Evolutionary conservation across 2,888 invertebrate genomes (phyloP), one percentile per base, ranked within the genome.

Genomic region (Notocelia uddmanniana): DNA sequence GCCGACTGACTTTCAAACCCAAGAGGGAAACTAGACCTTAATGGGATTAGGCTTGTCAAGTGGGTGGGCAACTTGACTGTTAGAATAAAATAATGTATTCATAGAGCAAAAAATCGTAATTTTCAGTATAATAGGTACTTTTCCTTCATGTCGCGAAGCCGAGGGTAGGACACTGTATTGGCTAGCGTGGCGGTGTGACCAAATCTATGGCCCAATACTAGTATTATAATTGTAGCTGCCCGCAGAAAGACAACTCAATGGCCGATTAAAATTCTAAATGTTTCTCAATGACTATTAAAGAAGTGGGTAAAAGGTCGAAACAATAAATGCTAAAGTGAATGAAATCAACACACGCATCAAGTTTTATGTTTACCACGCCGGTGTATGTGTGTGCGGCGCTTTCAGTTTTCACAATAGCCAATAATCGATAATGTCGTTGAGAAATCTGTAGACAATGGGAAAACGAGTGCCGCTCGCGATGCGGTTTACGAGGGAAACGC

Each of bases 391-490:
- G 26, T 55, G 55, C 26, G n/a, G 15, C 26, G 62, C 50, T 50
- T 23, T 37, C 26, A 26, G 41, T 69, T 52, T 69, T 54, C 52
- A 60, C 54, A 60, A 31, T 11, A 54, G 21, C 26, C 60, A 37
- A 68, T 68, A 68, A 67, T 68, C 57, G 67, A 67, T 57, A 67
- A 18, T 19, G 66, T 26, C 54, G 66, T 55, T 11, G 64, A 66
- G 55, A 54, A 41, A 54, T 66, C 66, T 5, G 21, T 59, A 68
- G 59, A 52, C 59, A 52, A 59, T 59, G 58, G 68, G 68, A 68
- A 59, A 59, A 64, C 34, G 34, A 18, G 26, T 6, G 23, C 10
- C 48, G 60, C 23, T 3, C 8, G 60, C 41, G n/a, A 31, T 13
- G 62, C 48, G 50, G 50, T 26, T 63, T 63, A 63, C 62, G 62